Base-by-base conservation (phyloP, 2,888 invertebrate genomes). In the Rapana venosa region DNA sequence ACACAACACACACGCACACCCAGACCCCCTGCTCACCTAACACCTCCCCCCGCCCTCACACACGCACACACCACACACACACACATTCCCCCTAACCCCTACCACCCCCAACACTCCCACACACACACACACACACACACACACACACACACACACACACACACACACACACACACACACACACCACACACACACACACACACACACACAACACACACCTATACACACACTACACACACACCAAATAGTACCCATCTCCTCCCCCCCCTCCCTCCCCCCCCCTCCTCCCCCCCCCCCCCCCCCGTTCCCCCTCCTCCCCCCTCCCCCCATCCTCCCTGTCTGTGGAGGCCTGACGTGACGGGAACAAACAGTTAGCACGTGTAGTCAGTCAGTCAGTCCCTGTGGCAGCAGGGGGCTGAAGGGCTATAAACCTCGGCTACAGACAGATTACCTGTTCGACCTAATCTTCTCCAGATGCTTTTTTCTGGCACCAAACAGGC, bases 141-240 rank as follows among this genome's bases (percentile, higher is more conserved):
- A 81, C 36, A 22, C 36, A 81, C 22, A 47, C 81, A 47, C 81
- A 47, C 81, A 36, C 26, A 0, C 35, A 32, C 35, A 8, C 79
- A 0, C 79, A 35, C 79, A 79, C 35, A 32, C 32, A 77, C 77
- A 30, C 77, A 77, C 30, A 30, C 11, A 77, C 77, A 32, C 77
- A 77, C 32, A 32, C 77, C 77, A 79, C 77, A 79, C 77, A 79
- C 77, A 79, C 77, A 79, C 32, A 77, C 81, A 47, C 81, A 81
- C 36, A 81, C 81, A 36, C 22, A 36, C 36, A 81, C 81, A 81
- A 36, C 20, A 36, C 22, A 22, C 47, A 47, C 47, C 15, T 22
- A 36, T 20, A 81, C 4, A 36, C 81, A 81, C 4, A 81, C 81
- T n/a, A 81, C 22, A 22, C 81, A 47, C 36, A 13, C 36, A 47